Conservation (phyloP, 2,888 invertebrate genomes). For the Microchrysa polita region DNA sequence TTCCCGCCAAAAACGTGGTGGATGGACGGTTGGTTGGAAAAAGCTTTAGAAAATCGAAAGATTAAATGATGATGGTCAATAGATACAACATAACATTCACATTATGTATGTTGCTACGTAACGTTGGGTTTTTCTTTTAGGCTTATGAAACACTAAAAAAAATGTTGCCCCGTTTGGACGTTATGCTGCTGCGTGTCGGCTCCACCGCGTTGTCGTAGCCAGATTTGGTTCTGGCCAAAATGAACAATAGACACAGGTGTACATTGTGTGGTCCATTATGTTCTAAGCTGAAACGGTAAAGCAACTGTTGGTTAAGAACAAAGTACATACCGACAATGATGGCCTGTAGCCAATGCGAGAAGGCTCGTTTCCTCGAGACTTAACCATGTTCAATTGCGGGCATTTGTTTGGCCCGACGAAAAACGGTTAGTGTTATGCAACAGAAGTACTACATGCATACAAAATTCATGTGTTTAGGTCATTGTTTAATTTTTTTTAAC, state of each 20-base stretch:
- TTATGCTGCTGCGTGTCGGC: no score
- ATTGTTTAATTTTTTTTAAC: no score
- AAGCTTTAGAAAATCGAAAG: constrained; percentile 29
- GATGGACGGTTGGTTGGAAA: constrained; percentile 24
- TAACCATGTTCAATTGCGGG: no score
- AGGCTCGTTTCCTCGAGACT: constrained; percentile 1
- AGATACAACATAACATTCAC: no score
- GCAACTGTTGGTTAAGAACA: constrained; percentile 11
- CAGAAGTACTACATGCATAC: no score
- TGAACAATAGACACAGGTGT: constrained; percentile 23
- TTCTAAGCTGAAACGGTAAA: constrained; percentile 32
- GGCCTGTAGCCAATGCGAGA: constrained; percentile 13
- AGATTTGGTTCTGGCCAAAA: not conserved
- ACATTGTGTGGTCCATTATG: constrained; percentile 39
- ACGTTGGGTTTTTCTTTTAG: no score
- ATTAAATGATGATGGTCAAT: not conserved
- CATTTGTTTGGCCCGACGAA: no score
- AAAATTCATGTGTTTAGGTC: no score
- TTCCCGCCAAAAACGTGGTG: constrained; percentile 42
- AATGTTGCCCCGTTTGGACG: not conserved
- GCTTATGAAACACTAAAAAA: no score
- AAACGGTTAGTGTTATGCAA: no score
- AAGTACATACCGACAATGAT: constrained; percentile 12
- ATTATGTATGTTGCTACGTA: not conserved
- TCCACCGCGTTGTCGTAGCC: no score